Evolutionary conservation across 2,113 vertebrate genomes (phyloP), one percentile per base, ranked within the genome.

Genomic region (Calidris pygmaea): DNA sequence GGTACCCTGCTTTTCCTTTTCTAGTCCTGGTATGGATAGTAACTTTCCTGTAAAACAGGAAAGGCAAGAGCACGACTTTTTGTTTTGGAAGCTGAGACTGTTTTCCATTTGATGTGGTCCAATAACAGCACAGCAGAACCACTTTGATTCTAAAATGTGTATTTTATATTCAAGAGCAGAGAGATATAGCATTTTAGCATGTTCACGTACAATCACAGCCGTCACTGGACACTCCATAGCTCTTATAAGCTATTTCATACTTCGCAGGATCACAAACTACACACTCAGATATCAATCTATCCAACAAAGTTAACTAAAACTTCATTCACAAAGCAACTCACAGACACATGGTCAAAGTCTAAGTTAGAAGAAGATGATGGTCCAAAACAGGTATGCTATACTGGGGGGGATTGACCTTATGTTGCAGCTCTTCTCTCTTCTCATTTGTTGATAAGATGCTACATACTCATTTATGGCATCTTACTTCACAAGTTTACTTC

Each of bases 261-360:
- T 89, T 58, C 9, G 6, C 29, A 77, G 37, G 32, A 73, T 72
- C 71, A 72, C 52, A 95, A 94, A 7, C 34, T 66, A 41, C 67
- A 59, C 0, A 0, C 9, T 77, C n/a, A 29, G 21, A 23, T 12
- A 39, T 62, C 35, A 19, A 23, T 22, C 72, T 30, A 70, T 43
- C 35, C 19, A 58, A 53, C 32, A 48, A 4, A 70, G n/a, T 22
- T 83, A 23, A 50, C 35, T 65, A 79, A 92, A 87, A 65, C 6
- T 73, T 90, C 30, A 77, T 32, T 84, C 27, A 83, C 48, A 79
- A 26, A 87, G 14, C 27, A 90, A 30, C 23, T 91, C 75, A 56
- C 1, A 78, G 41, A 30, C 55, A 70, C 0, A 1, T 8, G 14
- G 48, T 43, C 55, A 77, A 50, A 76, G 22, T 16, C 37, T 56